These are phyloP conservation scores for Heloderma charlesbogerti DNA, from an alignment of 2,113 vertebrate species.

Conservation along the genomic window DNA sequence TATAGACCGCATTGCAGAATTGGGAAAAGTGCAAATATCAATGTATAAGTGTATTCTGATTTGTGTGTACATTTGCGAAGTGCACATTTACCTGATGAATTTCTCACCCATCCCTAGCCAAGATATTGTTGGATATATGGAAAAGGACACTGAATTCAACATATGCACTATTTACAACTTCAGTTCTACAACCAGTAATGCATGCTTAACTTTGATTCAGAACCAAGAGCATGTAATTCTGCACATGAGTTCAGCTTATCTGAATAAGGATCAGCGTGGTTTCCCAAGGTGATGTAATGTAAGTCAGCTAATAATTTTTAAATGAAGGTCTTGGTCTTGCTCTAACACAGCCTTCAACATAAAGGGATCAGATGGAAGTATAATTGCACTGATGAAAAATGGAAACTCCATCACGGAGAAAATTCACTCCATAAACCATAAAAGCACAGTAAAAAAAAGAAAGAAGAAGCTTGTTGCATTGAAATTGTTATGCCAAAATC, in stretches of 20 bases:
- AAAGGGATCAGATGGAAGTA: slow-evolving; percentile 7
- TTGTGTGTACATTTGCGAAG: too few species aligned
- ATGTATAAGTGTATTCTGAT: too few species aligned
- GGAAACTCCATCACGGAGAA: background rate
- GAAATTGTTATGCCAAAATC: background rate
- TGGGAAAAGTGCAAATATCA: too few species aligned
- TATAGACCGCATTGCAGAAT: too few species aligned
- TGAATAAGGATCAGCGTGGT: background rate
- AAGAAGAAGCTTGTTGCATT: background rate
- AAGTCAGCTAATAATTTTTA: slow-evolving; percentile 4
- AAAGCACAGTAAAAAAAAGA: background rate
- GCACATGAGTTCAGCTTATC: background rate
- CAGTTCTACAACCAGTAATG: background rate
- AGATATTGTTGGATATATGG: background rate
- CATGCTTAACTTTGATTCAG: background rate
- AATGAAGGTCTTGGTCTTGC: background rate
- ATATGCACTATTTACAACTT: background rate
- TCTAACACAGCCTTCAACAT: background rate
- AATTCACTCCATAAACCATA: background rate
- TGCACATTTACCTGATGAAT: background rate
- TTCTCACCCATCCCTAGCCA: background rate
- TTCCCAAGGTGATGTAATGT: background rate
- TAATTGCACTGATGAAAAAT: slow-evolving; percentile 1
- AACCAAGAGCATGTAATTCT: background rate
- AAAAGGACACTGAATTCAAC: background rate